Percentiles rank a stretch among this genome's conserved stretches.
phyloP scores from a whole-genome alignment of 2,888 invertebrate genomes.

The Plagodis dolabraria region DNA sequence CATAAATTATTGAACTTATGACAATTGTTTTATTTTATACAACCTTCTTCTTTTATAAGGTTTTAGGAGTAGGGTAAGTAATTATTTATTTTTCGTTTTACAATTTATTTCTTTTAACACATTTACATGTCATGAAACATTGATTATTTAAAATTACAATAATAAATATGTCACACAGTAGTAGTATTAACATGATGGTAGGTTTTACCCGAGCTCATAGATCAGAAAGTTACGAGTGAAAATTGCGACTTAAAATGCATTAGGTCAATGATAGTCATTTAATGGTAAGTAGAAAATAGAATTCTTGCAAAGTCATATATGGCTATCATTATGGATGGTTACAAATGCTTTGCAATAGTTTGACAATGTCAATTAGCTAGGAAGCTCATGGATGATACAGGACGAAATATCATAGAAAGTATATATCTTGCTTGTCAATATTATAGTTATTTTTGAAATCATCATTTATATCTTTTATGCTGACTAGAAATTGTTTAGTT shows the following conservation, averaged over 20 bases:
- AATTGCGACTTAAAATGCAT: conserved; percentile 35
- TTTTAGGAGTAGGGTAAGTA: conserved; percentile 14
- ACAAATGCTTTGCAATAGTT: conserved; percentile 13
- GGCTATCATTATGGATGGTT: conserved; percentile 3
- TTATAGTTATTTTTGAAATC: conserved; percentile 4
- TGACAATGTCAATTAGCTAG: conserved; percentile 2
- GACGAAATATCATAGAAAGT: not conserved
- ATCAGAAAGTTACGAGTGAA: conserved; percentile 31
- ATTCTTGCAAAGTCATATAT: not conserved
- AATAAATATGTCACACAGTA: conserved; percentile 50
- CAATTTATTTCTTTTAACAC: conserved; percentile 55
- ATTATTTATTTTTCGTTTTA: conserved; percentile 41
- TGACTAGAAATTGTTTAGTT: conserved; percentile 27
- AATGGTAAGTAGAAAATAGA: conserved; percentile 16
- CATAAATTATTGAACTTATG: conserved; percentile 79
- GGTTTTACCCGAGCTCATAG: conserved; percentile 46
- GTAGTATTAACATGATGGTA: conserved; percentile 56
- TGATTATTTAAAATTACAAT: conserved; percentile 31
- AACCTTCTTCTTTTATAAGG: conserved; percentile 5
- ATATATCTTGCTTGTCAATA: not conserved
- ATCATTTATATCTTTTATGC: conserved; percentile 9
- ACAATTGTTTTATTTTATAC: conserved; percentile 45
- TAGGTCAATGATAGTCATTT: conserved; percentile 15
- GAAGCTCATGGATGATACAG: conserved; percentile 6
- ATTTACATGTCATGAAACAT: conserved; percentile 61